Percentiles rank a stretch among this genome's conserved stretches.
Evolutionary conservation across 2,113 vertebrate genomes (phyloP).

Genomic region (Melierax canorus): DNA sequence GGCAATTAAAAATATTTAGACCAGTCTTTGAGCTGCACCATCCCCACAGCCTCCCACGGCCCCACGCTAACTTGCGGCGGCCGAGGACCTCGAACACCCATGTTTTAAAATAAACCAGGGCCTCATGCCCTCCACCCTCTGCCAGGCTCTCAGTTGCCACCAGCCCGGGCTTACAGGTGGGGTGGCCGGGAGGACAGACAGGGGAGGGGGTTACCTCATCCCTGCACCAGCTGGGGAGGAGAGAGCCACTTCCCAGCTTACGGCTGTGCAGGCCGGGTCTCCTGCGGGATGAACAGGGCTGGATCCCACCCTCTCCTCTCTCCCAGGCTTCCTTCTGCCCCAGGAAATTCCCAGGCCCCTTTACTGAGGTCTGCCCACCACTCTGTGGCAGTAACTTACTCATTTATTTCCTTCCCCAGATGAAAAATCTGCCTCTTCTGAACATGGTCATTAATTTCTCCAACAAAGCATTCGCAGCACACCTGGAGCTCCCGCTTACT

Average conservation of each 20-base stretch:
- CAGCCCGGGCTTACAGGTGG: background rate
- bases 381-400: background rate
- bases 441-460: background rate
- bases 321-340: background rate
- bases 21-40: background rate
- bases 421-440: background rate
- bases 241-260: background rate
- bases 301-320: background rate
- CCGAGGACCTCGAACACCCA: rapidly evolving
- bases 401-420: background rate
- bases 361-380: background rate
- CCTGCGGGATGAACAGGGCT: background rate
- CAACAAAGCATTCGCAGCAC: background rate
- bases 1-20: background rate
- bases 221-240: background rate
- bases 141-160: background rate
- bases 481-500: background rate
- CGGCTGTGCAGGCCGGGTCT: rapidly evolving
- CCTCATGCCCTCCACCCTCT: no score
- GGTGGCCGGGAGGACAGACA: rapidly evolving
- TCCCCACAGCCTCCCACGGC: background rate
- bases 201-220: background rate
- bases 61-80: rapidly evolving
- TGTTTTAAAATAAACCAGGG: background rate
- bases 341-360: background rate